Evolutionary conservation across 2,888 invertebrate species (phyloP).

Genomic region (Parochlus steinenii): DNA sequence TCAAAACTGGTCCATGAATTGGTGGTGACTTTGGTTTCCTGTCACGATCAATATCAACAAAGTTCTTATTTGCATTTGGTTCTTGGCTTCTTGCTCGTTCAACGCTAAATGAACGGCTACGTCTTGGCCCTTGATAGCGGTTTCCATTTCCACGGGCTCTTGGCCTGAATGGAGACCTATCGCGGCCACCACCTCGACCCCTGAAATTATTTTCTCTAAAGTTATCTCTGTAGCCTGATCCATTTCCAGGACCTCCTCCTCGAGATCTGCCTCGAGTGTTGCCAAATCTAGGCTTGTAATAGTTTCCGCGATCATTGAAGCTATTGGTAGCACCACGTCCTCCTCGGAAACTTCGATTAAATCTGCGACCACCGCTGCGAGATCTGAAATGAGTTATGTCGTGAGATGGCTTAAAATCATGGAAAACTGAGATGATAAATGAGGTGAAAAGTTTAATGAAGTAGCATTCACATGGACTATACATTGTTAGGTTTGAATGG

Average conservation of each 20-base stretch:
- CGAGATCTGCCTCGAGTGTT: conserved; percentile 40
- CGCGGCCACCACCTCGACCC: conserved; percentile 23
- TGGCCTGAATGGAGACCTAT: conserved; percentile 20
- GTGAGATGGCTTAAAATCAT: conserved; percentile 13
- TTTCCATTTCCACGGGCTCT: conserved; percentile 25
- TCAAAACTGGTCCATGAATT: too few species aligned
- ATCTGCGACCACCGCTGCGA: conserved; percentile 1
- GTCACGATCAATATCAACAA: too few species aligned
- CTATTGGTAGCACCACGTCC: too few species aligned
- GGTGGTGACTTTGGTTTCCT: too few species aligned
- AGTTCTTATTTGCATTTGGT: too few species aligned
- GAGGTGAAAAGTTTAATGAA: too few species aligned
- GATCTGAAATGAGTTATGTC: conserved; percentile 4
- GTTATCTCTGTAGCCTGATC: too few species aligned
- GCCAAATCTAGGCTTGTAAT: conserved; percentile 59
- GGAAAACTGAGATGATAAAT: conserved; percentile 15
- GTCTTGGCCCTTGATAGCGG: conserved; percentile 40
- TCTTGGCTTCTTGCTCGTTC: too few species aligned
- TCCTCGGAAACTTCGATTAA: conserved; percentile 36
- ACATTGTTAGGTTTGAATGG: too few species aligned
- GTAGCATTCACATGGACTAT: too few species aligned
- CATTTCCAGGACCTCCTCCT: conserved; percentile 32
- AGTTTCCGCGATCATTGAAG: conserved; percentile 60
- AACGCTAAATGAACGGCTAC: conserved; percentile 34
- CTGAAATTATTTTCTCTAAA: conserved; percentile 17